phyloP scores from a whole-genome alignment of 2,113 vertebrate genomes.

The Entomyzon cyanotis region DNA sequence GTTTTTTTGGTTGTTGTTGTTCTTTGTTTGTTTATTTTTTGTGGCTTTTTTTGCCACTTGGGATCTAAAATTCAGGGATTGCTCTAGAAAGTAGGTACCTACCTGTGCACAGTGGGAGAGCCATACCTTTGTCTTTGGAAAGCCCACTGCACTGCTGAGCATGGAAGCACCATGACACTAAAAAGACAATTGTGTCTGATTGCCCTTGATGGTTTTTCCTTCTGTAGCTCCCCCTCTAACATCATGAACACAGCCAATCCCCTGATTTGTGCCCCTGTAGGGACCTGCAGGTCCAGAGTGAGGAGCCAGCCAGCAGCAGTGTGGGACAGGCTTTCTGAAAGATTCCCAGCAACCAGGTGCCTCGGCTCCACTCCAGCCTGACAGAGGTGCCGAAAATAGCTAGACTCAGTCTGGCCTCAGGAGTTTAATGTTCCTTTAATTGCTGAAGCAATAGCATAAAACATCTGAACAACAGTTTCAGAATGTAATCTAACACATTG shows the following conservation, averaged over 20 bases:
- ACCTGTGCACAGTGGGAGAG: neutral
- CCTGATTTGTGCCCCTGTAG: neutral
- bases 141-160: neutral
- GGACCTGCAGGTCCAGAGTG: fast-evolving
- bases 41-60: neutral
- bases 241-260: neutral
- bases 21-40: neutral
- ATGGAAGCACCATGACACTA: neutral
- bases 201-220: neutral
- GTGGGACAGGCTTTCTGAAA: neutral
- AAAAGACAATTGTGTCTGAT: neutral
- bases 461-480: slow-evolving; percentile 39
- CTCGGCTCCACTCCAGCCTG: slow-evolving; percentile 14
- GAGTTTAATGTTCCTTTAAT: slow-evolving; percentile 27
- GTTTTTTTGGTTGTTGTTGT: too few relatives aligned
- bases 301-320: neutral
- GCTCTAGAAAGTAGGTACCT: neutral
- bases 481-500: slow-evolving; percentile 46
- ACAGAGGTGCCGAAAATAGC: slow-evolving; percentile 8
- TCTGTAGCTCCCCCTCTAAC: neutral
- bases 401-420: neutral
- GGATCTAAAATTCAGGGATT: neutral
- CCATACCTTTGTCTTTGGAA: neutral
- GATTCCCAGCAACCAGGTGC: slow-evolving; percentile 6
- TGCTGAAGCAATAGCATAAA: slow-evolving; percentile 1